Evolutionary conservation across 1,140 invertebrate species (phyloP).

Genomic region (Whitmania pigra): DNA sequence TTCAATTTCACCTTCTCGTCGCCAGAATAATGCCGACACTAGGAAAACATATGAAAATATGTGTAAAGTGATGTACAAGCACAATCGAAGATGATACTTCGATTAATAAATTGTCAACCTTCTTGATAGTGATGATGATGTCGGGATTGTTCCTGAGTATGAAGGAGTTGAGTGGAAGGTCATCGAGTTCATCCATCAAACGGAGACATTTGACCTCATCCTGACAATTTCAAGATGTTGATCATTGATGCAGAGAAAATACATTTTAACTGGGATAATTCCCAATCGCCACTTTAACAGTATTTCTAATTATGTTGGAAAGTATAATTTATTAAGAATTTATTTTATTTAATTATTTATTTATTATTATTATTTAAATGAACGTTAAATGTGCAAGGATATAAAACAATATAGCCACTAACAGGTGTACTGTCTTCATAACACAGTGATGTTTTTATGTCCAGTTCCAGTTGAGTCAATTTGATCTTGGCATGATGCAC

Average conservation of each 20-base stretch:
- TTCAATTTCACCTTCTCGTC: conserved; percentile 37
- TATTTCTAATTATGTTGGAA: too few relatives aligned
- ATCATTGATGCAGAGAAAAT: background rate
- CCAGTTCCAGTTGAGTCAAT: conserved; percentile 57
- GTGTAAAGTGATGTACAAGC: background rate
- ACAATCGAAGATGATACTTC: background rate
- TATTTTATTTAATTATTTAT: conserved; percentile 7
- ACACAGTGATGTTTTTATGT: conserved; percentile 52
- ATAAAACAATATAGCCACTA: background rate
- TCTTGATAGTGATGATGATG: conserved; percentile 56
- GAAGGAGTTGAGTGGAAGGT: conserved; percentile 56
- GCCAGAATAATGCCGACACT: conserved; percentile 39
- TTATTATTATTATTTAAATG: background rate
- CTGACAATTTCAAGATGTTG: conserved; percentile 24
- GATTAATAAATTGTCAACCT: conserved; percentile 28
- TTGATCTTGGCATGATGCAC: conserved; percentile 57
- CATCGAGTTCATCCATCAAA: conserved; percentile 50
- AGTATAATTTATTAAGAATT: too few relatives aligned
- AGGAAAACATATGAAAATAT: background rate
- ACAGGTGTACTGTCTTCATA: conserved; percentile 31
- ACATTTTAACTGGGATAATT: background rate
- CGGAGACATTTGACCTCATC: conserved; percentile 47
- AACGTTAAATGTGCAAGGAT: background rate
- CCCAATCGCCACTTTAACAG: background rate
- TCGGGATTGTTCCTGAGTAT: conserved; percentile 75